Evolutionary conservation across 1,140 invertebrate species (phyloP), one percentile per base, ranked within the genome.

Genomic region (Dinoponera quadriceps): DNA sequence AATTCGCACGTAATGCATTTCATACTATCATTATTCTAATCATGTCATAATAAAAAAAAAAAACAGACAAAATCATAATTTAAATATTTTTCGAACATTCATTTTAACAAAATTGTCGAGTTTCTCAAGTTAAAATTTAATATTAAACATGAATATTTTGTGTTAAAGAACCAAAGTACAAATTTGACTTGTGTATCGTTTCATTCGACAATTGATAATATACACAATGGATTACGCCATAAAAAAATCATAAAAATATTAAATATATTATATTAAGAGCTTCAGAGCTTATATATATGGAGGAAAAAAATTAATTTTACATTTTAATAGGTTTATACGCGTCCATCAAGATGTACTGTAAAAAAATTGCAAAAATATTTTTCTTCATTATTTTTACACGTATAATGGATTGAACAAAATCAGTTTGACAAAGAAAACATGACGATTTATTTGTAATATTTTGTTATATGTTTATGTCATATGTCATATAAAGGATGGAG

Each of bases 301-400:
- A 44, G 11, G 69, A 80, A 78, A 13, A 57, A 80, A 54, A n/a
- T 69, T 57, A 57, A 59, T 38, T 71, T 69, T 22, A 71, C 69
- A 71, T 68, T 78, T 57, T 25, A 54, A 69, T 69, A 57, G 54
- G 49, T 71, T 57, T 71, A 27, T 29, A 80, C n/a, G n/a, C n/a
- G 22, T 29, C 25, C 57, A 65, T 57, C 51, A 44, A 80, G 57
- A 57, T 59, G 65, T 54, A 71, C 44, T 80, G 51, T 69, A 69
- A 69, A 80, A 57, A 55, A 65, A 71, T 80, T 80, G 75, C 75
- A 80, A 80, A 80, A 80, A 80, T 80, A 80, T 71, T 69, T 80
- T 80, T 80, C 65, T 57, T 71, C 54, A 80, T 80, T 80, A 69
- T 80, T 80, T 80, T 80, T 22, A 68, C 33, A n/a, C 68, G 65